A percentile compares a stretch with the other conserved stretches of the same genome.
These are phyloP conservation scores for Aethina tumida DNA, from an alignment of 1,140 invertebrate species.

Conservation along the genomic window DNA sequence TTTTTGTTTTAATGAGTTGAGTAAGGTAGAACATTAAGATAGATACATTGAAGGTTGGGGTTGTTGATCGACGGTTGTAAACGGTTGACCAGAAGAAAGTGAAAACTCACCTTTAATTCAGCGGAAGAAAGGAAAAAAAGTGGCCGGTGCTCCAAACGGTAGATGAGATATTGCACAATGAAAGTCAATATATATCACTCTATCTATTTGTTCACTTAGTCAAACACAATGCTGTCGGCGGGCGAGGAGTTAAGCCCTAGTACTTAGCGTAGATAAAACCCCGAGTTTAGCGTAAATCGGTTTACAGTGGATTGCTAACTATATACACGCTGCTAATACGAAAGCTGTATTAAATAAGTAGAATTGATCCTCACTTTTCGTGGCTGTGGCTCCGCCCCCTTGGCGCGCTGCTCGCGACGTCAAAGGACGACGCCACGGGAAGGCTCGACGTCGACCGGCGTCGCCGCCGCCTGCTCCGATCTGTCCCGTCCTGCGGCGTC, in stretches of 20 bases:
- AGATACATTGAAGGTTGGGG: too few species aligned
- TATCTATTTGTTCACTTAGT: slow-evolving; percentile 39
- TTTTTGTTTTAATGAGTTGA: too few species aligned
- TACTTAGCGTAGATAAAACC: slow-evolving; percentile 39
- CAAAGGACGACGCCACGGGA: slow-evolving; percentile 11
- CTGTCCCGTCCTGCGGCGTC: slow-evolving; percentile 12
- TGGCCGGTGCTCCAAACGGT: slow-evolving; percentile 15
- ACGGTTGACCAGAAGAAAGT: slow-evolving; percentile 9
- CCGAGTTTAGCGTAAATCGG: slow-evolving; percentile 38
- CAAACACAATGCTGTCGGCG: slow-evolving; percentile 38
- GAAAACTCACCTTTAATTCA: slow-evolving; percentile 23
- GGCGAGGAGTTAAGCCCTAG: slow-evolving; percentile 35
- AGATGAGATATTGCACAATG: slow-evolving; percentile 24
- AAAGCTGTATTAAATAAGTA: slow-evolving; percentile 40
- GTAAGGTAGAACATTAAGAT: too few species aligned
- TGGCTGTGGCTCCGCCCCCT: slow-evolving; percentile 28
- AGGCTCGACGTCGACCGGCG: slow-evolving; percentile 14
- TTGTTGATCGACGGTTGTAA: too few species aligned
- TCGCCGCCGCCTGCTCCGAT: slow-evolving; percentile 10
- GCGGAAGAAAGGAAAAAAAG: slow-evolving; percentile 15
- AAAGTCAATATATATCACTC: slow-evolving; percentile 38
- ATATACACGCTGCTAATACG: slow-evolving; percentile 39
- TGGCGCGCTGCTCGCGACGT: slow-evolving; percentile 15
- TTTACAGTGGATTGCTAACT: slow-evolving; percentile 40
- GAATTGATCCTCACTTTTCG: slow-evolving; percentile 39